Conservation (phyloP, 92 coral and sea anemone genomes). For the Zoanthus sociatus region DNA sequence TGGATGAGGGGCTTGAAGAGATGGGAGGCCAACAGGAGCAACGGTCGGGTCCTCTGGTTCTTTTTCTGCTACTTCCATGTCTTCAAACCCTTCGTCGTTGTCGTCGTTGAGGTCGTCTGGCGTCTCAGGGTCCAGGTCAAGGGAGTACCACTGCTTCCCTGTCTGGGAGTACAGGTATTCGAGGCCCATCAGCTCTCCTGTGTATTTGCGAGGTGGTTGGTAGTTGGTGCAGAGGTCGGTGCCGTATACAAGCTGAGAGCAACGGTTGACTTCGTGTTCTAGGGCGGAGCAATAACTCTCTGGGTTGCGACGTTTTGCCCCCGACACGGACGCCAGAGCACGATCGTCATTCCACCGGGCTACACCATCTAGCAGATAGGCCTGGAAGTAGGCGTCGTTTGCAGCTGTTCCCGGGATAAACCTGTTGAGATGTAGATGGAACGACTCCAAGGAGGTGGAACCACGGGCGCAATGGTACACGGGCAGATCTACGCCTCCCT, state of each 20-base stretch:
- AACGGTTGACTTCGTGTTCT: constrained; percentile 20
- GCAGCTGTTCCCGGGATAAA: constrained; percentile 74
- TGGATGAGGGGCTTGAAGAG: no score
- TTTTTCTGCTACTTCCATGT: background rate
- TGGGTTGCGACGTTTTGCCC: background rate
- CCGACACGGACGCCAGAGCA: background rate
- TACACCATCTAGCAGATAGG: constrained; percentile 34
- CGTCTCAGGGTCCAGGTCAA: constrained; percentile 5
- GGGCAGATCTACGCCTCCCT: constrained; percentile 53
- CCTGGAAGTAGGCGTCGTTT: constrained; percentile 64
- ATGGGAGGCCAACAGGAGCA: background rate
- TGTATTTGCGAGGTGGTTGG: constrained; percentile 10
- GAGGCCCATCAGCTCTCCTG: constrained; percentile 31
- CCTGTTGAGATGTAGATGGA: constrained; percentile 64
- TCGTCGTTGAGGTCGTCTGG: constrained; percentile 32
- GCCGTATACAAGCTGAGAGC: constrained; percentile 25
- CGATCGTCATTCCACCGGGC: constrained; percentile 57
- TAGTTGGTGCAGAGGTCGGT: background rate
- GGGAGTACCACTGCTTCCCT: constrained; percentile 4
- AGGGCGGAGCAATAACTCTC: constrained; percentile 34
- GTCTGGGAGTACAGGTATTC: constrained; percentile 35
- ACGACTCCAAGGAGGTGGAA: constrained; percentile 71
- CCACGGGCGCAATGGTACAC: constrained; percentile 68
- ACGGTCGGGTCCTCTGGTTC: background rate
- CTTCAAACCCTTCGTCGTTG: constrained; percentile 19